These are phyloP conservation scores for Sciurus niger DNA, from an alignment of 2,113 vertebrate genomes.

Conservation along the genomic window DNA sequence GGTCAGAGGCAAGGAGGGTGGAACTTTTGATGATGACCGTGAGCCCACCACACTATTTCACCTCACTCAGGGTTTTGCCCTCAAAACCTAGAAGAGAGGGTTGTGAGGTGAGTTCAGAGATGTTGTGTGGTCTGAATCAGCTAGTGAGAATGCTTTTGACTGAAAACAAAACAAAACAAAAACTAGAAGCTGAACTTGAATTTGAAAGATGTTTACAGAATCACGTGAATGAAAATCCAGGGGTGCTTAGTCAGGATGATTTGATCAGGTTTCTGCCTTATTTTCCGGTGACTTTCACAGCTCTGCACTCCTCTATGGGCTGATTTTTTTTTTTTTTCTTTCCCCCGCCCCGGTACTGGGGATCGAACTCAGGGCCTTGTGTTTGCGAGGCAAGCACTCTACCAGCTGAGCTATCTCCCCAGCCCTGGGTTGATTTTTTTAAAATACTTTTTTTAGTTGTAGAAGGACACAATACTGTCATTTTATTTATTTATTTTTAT, in stretches of 20 bases:
- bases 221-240: not conserved
- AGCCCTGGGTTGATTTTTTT: no score
- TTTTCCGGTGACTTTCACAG: not conserved
- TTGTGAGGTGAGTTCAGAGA: conserved; percentile 3
- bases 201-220: not conserved
- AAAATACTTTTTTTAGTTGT: no score
- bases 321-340: no score
- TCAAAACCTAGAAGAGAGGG: not conserved
- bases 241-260: not conserved
- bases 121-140: not conserved
- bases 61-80: not conserved
- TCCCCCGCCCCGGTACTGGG: no score
- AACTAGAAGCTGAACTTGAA: not conserved
- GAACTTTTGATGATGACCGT: not conserved
- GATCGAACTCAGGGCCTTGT: no score
- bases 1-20: not conserved
- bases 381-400: no score
- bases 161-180: conserved; percentile 11
- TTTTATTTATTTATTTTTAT: no score
- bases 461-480: no score
- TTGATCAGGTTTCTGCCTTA: not conserved
- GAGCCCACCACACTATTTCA: not conserved
- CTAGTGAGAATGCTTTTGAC: not conserved
- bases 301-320: not conserved
- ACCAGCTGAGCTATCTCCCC: no score